Evolutionary conservation across 2,888 invertebrate genomes (phyloP), one percentile per base, ranked within the genome.

Genomic region (Griposia aprilina): DNA sequence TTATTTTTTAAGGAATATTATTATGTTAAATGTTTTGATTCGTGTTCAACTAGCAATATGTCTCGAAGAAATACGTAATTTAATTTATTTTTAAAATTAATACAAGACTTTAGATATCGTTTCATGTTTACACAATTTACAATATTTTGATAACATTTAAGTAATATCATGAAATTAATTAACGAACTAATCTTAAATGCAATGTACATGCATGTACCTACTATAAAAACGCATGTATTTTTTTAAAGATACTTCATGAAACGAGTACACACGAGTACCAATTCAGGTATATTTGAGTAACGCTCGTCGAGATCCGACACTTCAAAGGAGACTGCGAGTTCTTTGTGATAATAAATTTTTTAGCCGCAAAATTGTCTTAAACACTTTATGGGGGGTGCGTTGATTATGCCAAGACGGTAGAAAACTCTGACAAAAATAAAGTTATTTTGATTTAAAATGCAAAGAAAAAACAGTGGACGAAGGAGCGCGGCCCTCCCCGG

Each of bases 371-470:
- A 94, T 94, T 94, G 92, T 94, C 94, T 94, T 94, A 94, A 96
- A 95, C 94, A 94, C 94, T 95, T 95, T 93, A 92, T 90, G 91
- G 86, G 86, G 85, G 90, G 91, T 89, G 91, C 93, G 94, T 94
- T 95, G 94, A 96, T 95, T 96, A 95, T 94, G 94, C 93, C 92
- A 94, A 94, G 94, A 94, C 91, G 93, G 94, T 91, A 88, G 92
- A 93, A 94, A 94, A 95, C 93, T 94, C 93, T 81, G 93, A 92
- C 92, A 91, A 94, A 95, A 95, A 95, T 94, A 93, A 95, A 96
- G 94, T 94, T 95, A 95, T 96, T 96, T 95, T 93, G 93, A 95
- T 95, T 95, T 95, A 95, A 95, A 96, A 96, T 95, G 94, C 93
- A 95, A 94, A 94, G 93, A 93, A 94, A 95, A 94, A 94, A 92